A percentile compares a stretch with the other conserved stretches of the same genome.
These are phyloP conservation scores for Pseudopleuronectes americanus DNA, from an alignment of 2,797 vertebrate species.

Conservation along the genomic window DNA sequence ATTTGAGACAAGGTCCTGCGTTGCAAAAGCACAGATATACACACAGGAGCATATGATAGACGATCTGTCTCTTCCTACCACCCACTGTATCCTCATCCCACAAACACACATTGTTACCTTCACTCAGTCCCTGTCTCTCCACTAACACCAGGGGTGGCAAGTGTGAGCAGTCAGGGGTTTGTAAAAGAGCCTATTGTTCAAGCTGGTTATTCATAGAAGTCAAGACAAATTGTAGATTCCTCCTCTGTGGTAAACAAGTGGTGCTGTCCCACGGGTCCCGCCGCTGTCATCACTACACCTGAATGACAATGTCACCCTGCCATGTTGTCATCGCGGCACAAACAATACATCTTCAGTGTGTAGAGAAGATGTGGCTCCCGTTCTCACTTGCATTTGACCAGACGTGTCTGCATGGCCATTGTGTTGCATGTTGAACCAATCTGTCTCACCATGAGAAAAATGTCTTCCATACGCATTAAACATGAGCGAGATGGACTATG, in stretches of 20 bases:
- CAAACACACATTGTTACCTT: constrained; percentile 52
- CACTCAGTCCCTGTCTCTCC: constrained; percentile 32
- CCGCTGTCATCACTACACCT: constrained; percentile 45
- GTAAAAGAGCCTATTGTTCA: constrained; percentile 69
- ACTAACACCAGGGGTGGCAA: constrained; percentile 36
- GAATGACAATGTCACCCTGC: constrained; percentile 36
- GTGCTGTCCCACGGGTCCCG: constrained; percentile 51
- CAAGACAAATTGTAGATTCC: constrained; percentile 58
- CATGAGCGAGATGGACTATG: constrained; percentile 3
- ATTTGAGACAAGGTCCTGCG: too few relatives aligned
- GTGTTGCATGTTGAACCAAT: constrained; percentile 10
- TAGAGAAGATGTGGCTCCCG: constrained; percentile 20
- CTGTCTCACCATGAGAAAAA: neutral
- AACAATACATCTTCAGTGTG: constrained; percentile 57
- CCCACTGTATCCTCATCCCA: constrained; percentile 11
- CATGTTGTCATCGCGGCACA: constrained; percentile 37
- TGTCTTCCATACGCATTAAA: neutral
- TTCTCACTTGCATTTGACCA: constrained; percentile 11
- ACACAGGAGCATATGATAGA: too few relatives aligned
- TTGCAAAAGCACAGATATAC: too few relatives aligned
- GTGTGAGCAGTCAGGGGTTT: constrained; percentile 40
- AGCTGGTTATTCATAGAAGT: constrained; percentile 54
- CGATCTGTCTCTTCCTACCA: too few relatives aligned
- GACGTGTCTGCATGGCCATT: constrained; percentile 26
- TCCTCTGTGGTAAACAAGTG: constrained; percentile 62